Conservation (phyloP, 2,113 vertebrate species). For the Pluvianellus socialis region DNA sequence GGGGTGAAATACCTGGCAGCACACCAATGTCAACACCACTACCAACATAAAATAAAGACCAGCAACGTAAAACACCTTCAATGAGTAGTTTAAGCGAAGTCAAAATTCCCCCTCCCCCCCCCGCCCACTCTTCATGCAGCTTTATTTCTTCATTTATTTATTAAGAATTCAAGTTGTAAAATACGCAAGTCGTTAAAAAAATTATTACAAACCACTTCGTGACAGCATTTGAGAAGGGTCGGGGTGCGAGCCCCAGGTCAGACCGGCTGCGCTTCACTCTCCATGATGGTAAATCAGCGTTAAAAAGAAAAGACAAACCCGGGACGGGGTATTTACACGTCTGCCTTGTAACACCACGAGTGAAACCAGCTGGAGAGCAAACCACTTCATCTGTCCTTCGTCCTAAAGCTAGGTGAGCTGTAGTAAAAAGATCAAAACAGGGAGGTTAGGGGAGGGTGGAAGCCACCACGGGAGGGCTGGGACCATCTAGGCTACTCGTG, state of each 20-base stretch:
- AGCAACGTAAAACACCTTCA: not conserved
- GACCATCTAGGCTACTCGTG: not conserved
- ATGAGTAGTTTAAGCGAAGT: not conserved
- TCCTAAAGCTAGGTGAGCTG: not conserved
- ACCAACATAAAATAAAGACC: not conserved
- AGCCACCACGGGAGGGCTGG: not conserved
- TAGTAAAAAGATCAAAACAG: not conserved
- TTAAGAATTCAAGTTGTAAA: conserved; percentile 35
- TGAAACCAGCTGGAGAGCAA: conserved; percentile 56
- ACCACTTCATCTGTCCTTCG: not conserved
- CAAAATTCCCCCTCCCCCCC: not conserved
- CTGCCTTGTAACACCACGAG: not conserved
- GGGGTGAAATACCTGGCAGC: conserved; percentile 29
- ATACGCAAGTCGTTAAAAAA: not conserved
- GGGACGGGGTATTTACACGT: not conserved
- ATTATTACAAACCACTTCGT: conserved; percentile 12
- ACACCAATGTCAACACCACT: not conserved
- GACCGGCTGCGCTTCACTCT: conserved; percentile 8
- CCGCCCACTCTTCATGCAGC: not conserved
- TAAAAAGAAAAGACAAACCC: not conserved
- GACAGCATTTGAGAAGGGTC: not conserved
- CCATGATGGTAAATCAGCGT: not conserved
- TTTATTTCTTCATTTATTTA: not conserved
- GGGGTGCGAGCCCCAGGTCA: conserved; percentile 6
- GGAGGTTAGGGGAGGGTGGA: not conserved